These are phyloP conservation scores for Camelus bactrianus DNA, from an alignment of 2,113 vertebrate genomes.

Conservation along the genomic window DNA sequence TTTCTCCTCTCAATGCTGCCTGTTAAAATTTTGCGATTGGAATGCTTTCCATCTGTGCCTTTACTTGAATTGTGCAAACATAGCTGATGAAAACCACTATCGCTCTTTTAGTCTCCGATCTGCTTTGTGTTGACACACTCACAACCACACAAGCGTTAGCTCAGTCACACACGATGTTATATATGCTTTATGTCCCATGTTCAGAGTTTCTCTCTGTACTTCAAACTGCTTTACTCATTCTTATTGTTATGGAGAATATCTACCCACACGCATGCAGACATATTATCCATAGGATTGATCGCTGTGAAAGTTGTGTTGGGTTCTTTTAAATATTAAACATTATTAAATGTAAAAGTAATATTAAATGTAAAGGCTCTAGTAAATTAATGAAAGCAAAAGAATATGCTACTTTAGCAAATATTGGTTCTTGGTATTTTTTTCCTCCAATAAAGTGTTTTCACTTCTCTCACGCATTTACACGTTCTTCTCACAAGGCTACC, in stretches of 20 bases:
- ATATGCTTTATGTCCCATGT: neutral
- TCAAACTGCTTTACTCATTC: neutral
- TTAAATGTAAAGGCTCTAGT: neutral
- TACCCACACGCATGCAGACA: neutral
- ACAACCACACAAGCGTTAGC: constrained; percentile 58
- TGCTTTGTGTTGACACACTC: constrained; percentile 56
- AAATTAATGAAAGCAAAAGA: neutral
- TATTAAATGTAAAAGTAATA: neutral
- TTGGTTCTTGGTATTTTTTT: neutral
- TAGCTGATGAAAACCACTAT: constrained; percentile 68
- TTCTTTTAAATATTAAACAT: neutral
- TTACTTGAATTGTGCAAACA: constrained; percentile 67
- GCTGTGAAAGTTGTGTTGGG: neutral
- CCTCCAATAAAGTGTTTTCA: neutral
- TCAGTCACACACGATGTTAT: neutral
- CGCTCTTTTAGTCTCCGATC: constrained; percentile 60
- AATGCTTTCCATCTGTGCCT: constrained; percentile 72
- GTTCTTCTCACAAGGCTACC: neutral
- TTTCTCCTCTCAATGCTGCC: constrained; percentile 29
- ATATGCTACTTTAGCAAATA: neutral
- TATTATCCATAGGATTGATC: no score
- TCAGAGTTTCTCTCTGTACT: constrained; percentile 27
- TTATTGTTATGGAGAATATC: neutral
- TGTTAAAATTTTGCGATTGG: constrained; percentile 69
- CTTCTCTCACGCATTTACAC: neutral